These are phyloP conservation scores for Stenurella melanura DNA, from an alignment of 2,888 invertebrate genomes.

Conservation along the genomic window DNA sequence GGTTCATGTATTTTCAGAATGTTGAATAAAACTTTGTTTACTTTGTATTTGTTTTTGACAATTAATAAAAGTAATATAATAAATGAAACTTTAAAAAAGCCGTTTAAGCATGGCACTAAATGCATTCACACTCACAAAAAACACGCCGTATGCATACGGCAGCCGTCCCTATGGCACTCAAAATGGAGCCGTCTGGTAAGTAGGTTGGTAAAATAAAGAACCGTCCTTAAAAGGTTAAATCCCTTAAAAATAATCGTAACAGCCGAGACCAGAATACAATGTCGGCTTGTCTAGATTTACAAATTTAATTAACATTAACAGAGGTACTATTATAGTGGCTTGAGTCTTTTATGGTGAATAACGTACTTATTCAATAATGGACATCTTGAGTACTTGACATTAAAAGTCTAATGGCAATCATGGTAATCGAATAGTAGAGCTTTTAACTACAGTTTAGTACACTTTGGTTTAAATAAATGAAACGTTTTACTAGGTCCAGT, in stretches of 20 bases:
- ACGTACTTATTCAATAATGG: constrained; percentile 24
- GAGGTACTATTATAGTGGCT: constrained; percentile 36
- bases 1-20: too few species aligned
- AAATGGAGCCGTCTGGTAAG: too few species aligned
- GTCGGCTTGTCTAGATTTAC: constrained; percentile 25
- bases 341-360: constrained; percentile 30
- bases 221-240: too few species aligned
- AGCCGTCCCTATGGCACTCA: too few species aligned
- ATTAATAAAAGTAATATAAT: too few species aligned
- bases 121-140: too few species aligned
- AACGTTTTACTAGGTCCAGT: not conserved
- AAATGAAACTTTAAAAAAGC: too few species aligned
- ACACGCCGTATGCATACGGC: too few species aligned
- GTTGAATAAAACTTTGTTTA: too few species aligned
- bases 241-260: constrained; percentile 7
- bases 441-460: not conserved
- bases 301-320: constrained; percentile 41
- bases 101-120: too few species aligned
- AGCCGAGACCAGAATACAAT: constrained; percentile 24
- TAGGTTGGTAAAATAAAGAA: too few species aligned
- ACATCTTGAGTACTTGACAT: constrained; percentile 10
- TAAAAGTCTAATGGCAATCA: constrained; percentile 24
- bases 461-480: constrained; percentile 13
- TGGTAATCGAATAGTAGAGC: constrained; percentile 1
- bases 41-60: too few species aligned